Conservation (phyloP, 2,113 vertebrate species). For the Eretmochelys imbricata region DNA sequence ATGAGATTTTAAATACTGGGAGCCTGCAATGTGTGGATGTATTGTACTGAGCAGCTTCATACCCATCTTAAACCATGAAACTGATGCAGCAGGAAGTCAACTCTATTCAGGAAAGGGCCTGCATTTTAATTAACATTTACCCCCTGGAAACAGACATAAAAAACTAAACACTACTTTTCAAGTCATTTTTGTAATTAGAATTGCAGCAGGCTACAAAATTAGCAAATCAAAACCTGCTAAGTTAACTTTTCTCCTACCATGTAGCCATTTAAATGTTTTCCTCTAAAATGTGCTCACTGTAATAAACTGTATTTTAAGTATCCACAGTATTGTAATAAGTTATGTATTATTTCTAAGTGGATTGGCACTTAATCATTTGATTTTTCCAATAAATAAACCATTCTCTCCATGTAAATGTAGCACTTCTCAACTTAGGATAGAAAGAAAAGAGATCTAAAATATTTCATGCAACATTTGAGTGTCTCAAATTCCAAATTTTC, state of each 20-base stretch:
- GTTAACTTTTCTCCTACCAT: not conserved
- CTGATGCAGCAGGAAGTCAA: not conserved
- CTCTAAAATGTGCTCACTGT: not conserved
- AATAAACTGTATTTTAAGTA: conserved; percentile 35
- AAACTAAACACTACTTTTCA: not conserved
- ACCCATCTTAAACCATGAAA: not conserved
- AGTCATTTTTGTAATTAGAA: conserved; percentile 7
- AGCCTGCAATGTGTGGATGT: not conserved
- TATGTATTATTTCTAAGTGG: conserved; percentile 32
- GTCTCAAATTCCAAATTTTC: not conserved
- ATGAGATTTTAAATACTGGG: not conserved
- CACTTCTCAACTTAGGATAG: conserved; percentile 5
- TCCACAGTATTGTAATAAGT: not conserved
- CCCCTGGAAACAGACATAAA: not conserved
- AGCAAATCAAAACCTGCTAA: not conserved
- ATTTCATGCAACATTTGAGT: not conserved
- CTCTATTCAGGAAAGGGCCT: not conserved
- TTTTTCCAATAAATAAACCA: conserved; percentile 34
- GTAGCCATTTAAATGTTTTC: not conserved
- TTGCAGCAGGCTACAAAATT: not conserved
- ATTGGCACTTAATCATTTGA: conserved; percentile 48
- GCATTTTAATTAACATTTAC: not conserved
- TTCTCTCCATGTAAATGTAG: conserved; percentile 28
- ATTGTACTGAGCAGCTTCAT: not conserved
- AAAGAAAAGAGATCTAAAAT: not conserved